phyloP scores from a whole-genome alignment of 1,140 invertebrate species.

The Hyles vespertilio region DNA sequence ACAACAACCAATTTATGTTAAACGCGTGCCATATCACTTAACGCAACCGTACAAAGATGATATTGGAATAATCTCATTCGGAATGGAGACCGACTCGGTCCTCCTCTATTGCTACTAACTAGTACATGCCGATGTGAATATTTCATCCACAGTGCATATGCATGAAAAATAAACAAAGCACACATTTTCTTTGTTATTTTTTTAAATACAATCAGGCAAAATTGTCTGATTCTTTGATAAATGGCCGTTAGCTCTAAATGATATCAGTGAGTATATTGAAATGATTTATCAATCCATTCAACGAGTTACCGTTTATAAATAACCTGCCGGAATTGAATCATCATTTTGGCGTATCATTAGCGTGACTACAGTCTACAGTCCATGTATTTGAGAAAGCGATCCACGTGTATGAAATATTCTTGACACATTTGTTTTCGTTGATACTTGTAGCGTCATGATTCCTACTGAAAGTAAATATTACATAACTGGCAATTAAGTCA shows the following conservation, averaged over 20 bases:
- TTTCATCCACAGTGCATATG: conserved; percentile 14
- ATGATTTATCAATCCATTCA: conserved; percentile 5
- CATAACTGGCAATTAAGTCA: too few species aligned
- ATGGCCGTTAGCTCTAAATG: too few species aligned
- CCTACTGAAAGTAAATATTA: too few species aligned
- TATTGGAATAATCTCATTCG: conserved; percentile 7
- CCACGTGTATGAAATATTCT: not conserved
- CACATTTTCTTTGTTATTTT: conserved; percentile 10
- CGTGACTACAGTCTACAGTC: conserved; percentile 20
- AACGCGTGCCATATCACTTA: conserved; percentile 29
- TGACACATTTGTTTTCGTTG: too few species aligned
- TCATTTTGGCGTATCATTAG: conserved; percentile 31
- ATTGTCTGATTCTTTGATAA: too few species aligned
- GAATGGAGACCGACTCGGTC: too few species aligned
- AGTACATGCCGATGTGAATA: not conserved
- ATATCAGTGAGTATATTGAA: not conserved
- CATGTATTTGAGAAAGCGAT: conserved; percentile 18
- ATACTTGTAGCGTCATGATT: too few species aligned
- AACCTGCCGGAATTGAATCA: conserved; percentile 29
- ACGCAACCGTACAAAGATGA: conserved; percentile 33
- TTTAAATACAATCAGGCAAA: too few species aligned
- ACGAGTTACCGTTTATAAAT: conserved; percentile 8
- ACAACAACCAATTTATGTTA: conserved; percentile 15
- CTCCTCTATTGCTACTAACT: too few species aligned
- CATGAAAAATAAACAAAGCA: conserved; percentile 53